These are phyloP conservation scores for Halcyon malimbica DNA, from an alignment of 2,113 vertebrate species.

Conservation along the genomic window DNA sequence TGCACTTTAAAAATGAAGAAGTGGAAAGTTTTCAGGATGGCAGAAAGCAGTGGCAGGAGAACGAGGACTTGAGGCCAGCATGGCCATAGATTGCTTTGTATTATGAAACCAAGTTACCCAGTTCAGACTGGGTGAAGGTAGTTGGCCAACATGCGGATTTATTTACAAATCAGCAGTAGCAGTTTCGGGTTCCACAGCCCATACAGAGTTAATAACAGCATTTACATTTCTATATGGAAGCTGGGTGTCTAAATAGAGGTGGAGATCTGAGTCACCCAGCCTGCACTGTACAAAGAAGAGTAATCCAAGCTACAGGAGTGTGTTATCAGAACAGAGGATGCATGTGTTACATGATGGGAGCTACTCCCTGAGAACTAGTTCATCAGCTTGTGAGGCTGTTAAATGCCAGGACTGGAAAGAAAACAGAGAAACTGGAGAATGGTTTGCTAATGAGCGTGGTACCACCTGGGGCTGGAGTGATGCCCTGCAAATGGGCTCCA, in stretches of 20 bases:
- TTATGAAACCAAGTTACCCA: background rate
- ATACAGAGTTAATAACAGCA: background rate
- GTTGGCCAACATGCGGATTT: background rate
- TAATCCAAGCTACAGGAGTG: background rate
- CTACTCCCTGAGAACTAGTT: background rate
- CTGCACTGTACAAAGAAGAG: background rate
- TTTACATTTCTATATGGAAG: background rate
- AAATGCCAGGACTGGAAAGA: background rate
- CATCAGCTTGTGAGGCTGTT: background rate
- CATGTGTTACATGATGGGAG: background rate
- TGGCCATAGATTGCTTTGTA: background rate
- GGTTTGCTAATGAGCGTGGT: background rate
- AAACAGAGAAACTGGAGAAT: background rate
- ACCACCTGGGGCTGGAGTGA: background rate
- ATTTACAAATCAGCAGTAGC: background rate
- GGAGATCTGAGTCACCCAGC: background rate
- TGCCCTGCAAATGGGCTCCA: background rate
- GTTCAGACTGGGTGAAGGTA: background rate
- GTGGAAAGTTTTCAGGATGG: background rate
- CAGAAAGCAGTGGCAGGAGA: background rate
- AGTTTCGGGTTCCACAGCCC: background rate
- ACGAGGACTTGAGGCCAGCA: background rate
- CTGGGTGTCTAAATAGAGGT: background rate
- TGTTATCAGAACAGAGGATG: background rate
- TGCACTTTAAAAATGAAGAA: background rate